phyloP scores from a whole-genome alignment of 2,888 invertebrate genomes.

The Polia nebulosa region DNA sequence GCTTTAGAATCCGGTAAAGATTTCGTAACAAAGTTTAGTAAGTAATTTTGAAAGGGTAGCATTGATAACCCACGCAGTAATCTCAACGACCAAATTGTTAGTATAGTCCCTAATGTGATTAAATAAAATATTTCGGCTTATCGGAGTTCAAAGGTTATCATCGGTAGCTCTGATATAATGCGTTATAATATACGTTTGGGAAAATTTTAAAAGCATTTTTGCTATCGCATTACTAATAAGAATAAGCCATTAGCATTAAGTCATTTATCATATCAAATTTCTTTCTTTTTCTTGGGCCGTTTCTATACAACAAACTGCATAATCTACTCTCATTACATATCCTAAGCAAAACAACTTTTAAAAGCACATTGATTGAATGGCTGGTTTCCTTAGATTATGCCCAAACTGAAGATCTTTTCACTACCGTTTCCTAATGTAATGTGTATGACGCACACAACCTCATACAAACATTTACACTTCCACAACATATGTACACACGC shows the following conservation, averaged over 20 bases:
- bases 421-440: too few species aligned
- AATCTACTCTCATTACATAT: too few species aligned
- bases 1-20: background rate
- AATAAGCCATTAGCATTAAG: background rate
- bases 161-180: constrained; percentile 4
- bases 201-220: constrained; percentile 8
- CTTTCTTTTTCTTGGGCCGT: too few species aligned
- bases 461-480: too few species aligned
- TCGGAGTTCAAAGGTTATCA: constrained; percentile 27
- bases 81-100: background rate
- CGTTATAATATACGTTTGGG: background rate
- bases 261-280: too few species aligned
- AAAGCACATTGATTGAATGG: too few species aligned
- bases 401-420: too few species aligned
- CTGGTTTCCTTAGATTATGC: too few species aligned
- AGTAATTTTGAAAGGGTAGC: background rate
- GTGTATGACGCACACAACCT: too few species aligned
- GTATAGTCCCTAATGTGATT: constrained; percentile 13
- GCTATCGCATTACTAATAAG: background rate
- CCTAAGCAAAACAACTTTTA: too few species aligned
- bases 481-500: too few species aligned
- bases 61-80: constrained; percentile 15
- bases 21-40: background rate
- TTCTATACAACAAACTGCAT: too few species aligned
- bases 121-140: constrained; percentile 12